phyloP scores from a whole-genome alignment of 2,888 invertebrate genomes.

The Lathronympha strigana region DNA sequence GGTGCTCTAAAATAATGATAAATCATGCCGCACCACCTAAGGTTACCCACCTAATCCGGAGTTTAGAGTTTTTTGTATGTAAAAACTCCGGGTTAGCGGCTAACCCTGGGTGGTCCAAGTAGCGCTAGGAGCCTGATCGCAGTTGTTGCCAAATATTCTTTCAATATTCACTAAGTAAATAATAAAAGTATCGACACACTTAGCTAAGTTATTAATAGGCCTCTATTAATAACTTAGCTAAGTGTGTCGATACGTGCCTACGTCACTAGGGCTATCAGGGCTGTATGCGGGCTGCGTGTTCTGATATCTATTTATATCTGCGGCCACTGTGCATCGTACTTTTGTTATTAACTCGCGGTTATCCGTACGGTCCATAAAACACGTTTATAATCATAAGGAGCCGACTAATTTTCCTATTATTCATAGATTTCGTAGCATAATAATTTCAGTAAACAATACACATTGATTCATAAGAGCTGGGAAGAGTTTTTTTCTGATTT shows the following conservation, averaged over 20 bases:
- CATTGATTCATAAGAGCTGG: not conserved
- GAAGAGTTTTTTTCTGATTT: not conserved
- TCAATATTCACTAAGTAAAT: too few species aligned
- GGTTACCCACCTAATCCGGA: too few species aligned
- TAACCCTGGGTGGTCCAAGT: too few species aligned
- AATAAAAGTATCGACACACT: constrained; percentile 12
- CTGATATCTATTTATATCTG: constrained; percentile 69
- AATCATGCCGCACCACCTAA: too few species aligned
- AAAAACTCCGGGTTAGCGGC: too few species aligned
- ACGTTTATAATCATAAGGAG: constrained; percentile 16
- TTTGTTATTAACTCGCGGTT: constrained; percentile 51
- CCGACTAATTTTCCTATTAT: not conserved
- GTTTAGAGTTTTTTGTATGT: too few species aligned
- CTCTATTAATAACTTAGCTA: not conserved
- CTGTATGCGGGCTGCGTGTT: constrained; percentile 59
- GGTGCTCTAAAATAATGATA: too few species aligned
- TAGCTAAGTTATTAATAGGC: not conserved
- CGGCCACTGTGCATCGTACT: constrained; percentile 46
- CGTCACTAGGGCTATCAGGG: constrained; percentile 45
- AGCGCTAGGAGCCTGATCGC: too few species aligned
- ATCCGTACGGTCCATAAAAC: constrained; percentile 23
- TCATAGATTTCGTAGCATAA: not conserved
- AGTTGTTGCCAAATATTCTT: not conserved
- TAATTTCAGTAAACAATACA: not conserved
- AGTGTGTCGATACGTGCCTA: constrained; percentile 3